phyloP scores from a whole-genome alignment of 2,797 vertebrate genomes.

The Siniperca scherzeri region DNA sequence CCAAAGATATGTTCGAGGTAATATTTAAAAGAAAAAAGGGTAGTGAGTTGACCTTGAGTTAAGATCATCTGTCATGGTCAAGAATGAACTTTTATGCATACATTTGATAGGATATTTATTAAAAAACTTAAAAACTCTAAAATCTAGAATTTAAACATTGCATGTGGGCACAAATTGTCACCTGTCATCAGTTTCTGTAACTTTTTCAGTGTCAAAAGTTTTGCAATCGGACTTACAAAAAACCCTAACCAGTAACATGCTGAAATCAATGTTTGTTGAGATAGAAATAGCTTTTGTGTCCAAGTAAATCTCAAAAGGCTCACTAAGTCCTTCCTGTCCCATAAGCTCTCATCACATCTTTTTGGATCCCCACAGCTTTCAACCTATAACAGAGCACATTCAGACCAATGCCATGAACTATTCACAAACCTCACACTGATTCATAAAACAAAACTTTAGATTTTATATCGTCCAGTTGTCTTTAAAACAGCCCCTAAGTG shows the following conservation, averaged over 20 bases:
- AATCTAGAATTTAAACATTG: not conserved
- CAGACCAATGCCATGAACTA: constrained; percentile 16
- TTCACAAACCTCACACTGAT: constrained; percentile 27
- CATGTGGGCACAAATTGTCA: not conserved
- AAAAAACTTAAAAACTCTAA: no score
- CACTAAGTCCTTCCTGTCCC: constrained; percentile 7
- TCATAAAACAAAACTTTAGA: not conserved
- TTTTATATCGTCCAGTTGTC: constrained; percentile 4
- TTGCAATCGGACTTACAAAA: not conserved
- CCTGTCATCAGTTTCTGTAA: not conserved
- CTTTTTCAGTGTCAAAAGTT: not conserved
- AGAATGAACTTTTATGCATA: not conserved
- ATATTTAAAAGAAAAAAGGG: no score
- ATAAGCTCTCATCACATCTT: constrained; percentile 21
- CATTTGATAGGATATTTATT: no score
- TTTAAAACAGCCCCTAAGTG: not conserved
- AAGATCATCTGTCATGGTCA: not conserved
- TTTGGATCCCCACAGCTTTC: not conserved
- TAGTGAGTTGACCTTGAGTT: not conserved
- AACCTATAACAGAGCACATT: constrained; percentile 34
- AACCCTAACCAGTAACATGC: not conserved
- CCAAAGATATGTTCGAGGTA: no score
- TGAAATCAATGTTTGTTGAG: not conserved
- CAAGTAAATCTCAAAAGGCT: not conserved
- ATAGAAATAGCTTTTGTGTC: not conserved